Evolutionary conservation across 2,797 vertebrate genomes (phyloP), one percentile per base, ranked within the genome.

Genomic region (Tokudaia tokunoshimensis): DNA sequence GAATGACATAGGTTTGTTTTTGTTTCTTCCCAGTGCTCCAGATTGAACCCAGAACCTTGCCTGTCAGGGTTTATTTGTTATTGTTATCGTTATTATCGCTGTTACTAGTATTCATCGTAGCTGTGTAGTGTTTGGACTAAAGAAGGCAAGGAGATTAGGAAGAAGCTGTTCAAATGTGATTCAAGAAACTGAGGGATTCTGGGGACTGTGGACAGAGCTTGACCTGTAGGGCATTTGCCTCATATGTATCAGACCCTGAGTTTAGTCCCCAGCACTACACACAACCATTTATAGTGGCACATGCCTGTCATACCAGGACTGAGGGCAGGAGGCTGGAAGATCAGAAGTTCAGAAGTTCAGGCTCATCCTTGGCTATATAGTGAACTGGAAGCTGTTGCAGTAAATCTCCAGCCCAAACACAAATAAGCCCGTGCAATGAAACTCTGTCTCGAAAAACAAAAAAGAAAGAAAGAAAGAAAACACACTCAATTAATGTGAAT

Each of bases 161-260:
- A 44, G 57, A 92, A 13, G 34, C 31, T 85, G 4, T 41, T 85
- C 59, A 15, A 85, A 31, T 74, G 34, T 29, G 15, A 80, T 86
- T 94, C 55, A 94, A 92, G 87, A 90, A 75, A 59, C n/a, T 34
- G 76, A 89, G 24, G n/a, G 70, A 65, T n/a, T 85, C 44, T 50
- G 29, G 83, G 17, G 83, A 67, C 44, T 24, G 37, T 50, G 44
- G 37, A 61, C 57, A 44, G 57, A 83, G 83, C 37, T 85, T 11
- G 12, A 24, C 29, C 20, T 19, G 61, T 50, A 65, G 83, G 44
- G 19, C 31, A 17, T 44, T 85, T n/a, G 44, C 44, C 31, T n/a
- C 50, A 31, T 52, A 24, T 70, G 12, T 70, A 70, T 34, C 31
- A 52, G 34, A 44, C 19, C 63, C 61, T 34, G 44, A 10, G 63